Conservation (phyloP, 1,140 invertebrate genomes). For the Eciton burchellii region DNA sequence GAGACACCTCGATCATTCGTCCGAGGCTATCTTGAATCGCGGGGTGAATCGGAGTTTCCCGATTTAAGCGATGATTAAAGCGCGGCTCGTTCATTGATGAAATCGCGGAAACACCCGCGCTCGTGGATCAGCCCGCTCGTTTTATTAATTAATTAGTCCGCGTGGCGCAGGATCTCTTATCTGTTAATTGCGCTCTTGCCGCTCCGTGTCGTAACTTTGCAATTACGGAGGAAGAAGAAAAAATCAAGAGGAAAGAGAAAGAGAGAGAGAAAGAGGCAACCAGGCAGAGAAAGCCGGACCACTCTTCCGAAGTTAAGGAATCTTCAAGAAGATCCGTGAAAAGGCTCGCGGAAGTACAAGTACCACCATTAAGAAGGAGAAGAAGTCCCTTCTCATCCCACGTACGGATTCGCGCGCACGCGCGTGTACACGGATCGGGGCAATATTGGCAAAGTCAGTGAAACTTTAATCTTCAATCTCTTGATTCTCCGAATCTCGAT, state of each 20-base stretch:
- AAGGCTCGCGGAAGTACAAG: conserved; percentile 52
- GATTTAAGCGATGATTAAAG: conserved; percentile 37
- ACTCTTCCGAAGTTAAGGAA: conserved; percentile 50
- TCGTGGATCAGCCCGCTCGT: conserved; percentile 11
- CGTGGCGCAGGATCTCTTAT: conserved; percentile 40
- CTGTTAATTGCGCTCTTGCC: conserved; percentile 56
- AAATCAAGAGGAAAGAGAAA: conserved; percentile 18
- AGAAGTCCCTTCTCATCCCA: conserved; percentile 42
- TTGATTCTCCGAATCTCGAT: conserved; percentile 39
- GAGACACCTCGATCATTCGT: conserved; percentile 51
- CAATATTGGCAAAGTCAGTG: conserved; percentile 18
- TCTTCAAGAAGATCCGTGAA: conserved; percentile 51
- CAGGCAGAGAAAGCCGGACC: too few species aligned
- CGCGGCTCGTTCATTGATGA: conserved; percentile 12
- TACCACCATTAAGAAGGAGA: conserved; percentile 48
- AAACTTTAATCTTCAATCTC: conserved; percentile 40
- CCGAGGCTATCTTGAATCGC: neutral
- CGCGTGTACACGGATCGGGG: neutral
- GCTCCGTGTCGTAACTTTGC: conserved; percentile 57
- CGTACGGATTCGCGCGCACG: neutral
- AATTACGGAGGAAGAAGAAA: conserved; percentile 38
- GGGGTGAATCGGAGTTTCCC: conserved; percentile 1
- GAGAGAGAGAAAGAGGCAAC: too few species aligned
- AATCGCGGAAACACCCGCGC: conserved; percentile 3
- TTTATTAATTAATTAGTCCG: conserved; percentile 40